Evolutionary conservation across 2,797 vertebrate genomes (phyloP).

Genomic region (Sebastolobus altivelis): DNA sequence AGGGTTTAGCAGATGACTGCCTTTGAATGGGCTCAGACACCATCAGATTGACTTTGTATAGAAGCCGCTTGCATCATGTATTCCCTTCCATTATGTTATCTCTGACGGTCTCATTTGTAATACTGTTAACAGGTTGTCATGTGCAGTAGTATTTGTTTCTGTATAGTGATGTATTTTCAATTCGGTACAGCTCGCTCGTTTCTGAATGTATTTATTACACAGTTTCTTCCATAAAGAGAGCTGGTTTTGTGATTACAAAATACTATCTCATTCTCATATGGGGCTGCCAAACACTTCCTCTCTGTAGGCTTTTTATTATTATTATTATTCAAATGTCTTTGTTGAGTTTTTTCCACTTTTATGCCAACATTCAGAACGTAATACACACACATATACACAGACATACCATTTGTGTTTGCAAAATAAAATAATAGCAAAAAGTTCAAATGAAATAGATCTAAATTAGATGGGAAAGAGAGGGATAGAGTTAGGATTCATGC

Average conservation of each 20-base stretch:
- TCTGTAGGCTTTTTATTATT: background rate
- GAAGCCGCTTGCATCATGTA: slow-evolving; percentile 37
- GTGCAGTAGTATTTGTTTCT: slow-evolving; percentile 33
- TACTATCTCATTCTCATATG: slow-evolving; percentile 25
- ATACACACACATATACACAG: too few relatives aligned
- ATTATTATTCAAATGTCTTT: background rate
- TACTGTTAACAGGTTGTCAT: slow-evolving; percentile 44
- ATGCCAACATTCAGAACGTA: too few relatives aligned
- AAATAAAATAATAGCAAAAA: background rate
- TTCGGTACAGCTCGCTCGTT: slow-evolving; percentile 18
- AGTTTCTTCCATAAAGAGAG: slow-evolving; percentile 23
- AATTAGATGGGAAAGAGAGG: background rate
- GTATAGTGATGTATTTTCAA: slow-evolving; percentile 36
- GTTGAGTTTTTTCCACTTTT: too few relatives aligned
- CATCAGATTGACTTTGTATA: slow-evolving; percentile 53
- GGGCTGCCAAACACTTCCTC: slow-evolving; percentile 16
- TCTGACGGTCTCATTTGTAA: slow-evolving; percentile 58
- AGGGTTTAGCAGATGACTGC: slow-evolving; percentile 58
- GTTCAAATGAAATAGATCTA: background rate
- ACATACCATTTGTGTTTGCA: too few relatives aligned
- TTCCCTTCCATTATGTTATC: slow-evolving; percentile 55
- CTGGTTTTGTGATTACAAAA: slow-evolving; percentile 35
- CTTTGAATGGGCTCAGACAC: slow-evolving; percentile 57
- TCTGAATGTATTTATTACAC: slow-evolving; percentile 21
- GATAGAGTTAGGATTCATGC: background rate